Evolutionary conservation across 2,888 invertebrate species (phyloP), one percentile per base, ranked within the genome.

Genomic region (Drosophila rubida): DNA sequence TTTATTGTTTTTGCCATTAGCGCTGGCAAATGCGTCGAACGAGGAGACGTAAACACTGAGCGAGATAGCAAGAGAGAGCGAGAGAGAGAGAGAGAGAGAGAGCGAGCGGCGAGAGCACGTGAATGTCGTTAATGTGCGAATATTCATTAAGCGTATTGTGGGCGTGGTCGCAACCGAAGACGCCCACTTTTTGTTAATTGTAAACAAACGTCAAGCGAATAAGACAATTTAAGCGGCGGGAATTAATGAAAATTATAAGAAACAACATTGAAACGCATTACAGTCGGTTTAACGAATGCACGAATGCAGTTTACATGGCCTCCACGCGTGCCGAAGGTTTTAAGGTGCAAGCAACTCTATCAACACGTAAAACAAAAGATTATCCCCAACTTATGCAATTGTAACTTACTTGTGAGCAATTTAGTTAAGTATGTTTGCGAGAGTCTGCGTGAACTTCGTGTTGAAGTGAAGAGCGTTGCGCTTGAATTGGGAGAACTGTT

Each of bases 1-100:
- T 84, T 81, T 83, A 83, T 84, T 78, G 83, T 79, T 83, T 81
- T 79, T 78, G 71, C 78, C 83, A 84, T 85, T 85, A 85, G 78
- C 80, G 69, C 69, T 32, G 75, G 78, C 73, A 81, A 83, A 83
- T 83, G 79, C 72, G 77, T 65, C 65, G 59, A 49, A 9, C 41
- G 32, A 11, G 50, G 37, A 42, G 22, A 14, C 44, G 39, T 39
- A 54, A 51, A 71, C 32, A 39, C 53, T 37, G 39, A 30, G 35
- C 27, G 8, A 8, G 30, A 19, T 19, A 19, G 32, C 32, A 30
- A 2, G 46, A 39, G 54, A 22, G 19, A 27, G 16, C 19, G 65
- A 62, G 54, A 61, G 35, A 44, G 32, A 60, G 6, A 27, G 46
- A 23, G 14, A 13, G 7, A 11, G 13, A 44, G 22, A 27, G 1